Conservation (phyloP, 1,140 invertebrate species). For the Pseudobourletiella spinata region DNA sequence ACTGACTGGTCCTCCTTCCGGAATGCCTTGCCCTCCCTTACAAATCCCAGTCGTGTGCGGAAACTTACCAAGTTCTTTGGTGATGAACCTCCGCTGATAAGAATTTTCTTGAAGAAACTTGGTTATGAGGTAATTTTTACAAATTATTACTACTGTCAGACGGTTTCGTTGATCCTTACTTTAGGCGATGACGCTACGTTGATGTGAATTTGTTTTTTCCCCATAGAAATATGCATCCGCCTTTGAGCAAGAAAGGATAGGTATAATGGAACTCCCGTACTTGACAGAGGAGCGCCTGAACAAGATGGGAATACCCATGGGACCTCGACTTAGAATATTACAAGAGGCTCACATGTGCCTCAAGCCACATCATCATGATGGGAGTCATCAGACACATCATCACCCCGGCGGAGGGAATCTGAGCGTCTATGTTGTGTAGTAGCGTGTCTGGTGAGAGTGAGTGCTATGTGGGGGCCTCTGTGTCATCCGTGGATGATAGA, state of each 20-base stretch:
- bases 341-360: constrained; percentile 63
- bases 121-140: constrained; percentile 70
- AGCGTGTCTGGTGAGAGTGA: no score
- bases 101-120: constrained; percentile 80
- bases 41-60: constrained; percentile 73
- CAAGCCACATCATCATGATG: constrained; percentile 29
- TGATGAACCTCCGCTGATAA: constrained; percentile 78
- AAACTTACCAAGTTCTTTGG: constrained; percentile 86
- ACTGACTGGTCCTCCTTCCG: constrained; percentile 35
- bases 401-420: constrained; percentile 28
- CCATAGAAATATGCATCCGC: constrained; percentile 74
- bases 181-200: no score
- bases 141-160: no score
- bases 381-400: constrained; percentile 18
- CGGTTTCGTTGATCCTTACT: no score
- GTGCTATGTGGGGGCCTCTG: no score
- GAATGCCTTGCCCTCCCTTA: constrained; percentile 42
- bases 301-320: constrained; percentile 80
- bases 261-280: constrained; percentile 84
- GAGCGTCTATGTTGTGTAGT: constrained; percentile 35
- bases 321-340: constrained; percentile 74
- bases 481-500: neutral
- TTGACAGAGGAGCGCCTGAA: constrained; percentile 79
- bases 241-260: constrained; percentile 80
- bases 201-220: no score